Percentiles rank a stretch among this genome's conserved stretches.
Conservation (phyloP, 2,888 invertebrate species). For the Balanococcus diminutus region DNA sequence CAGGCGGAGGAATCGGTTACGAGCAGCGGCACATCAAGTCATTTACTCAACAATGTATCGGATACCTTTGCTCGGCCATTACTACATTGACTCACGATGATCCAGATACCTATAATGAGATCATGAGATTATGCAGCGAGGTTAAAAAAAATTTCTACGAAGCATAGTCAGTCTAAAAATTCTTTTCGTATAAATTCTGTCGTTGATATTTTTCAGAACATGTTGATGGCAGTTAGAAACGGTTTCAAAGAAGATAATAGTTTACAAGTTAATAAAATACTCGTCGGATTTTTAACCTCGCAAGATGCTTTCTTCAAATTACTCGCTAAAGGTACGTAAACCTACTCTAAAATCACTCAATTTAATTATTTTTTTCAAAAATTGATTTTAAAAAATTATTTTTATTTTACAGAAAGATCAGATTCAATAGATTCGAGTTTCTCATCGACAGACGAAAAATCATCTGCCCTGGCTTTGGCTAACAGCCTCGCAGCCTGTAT, state of each 20-base stretch:
- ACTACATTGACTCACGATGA: slow-evolving; percentile 67
- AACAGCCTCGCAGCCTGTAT: slow-evolving; percentile 69
- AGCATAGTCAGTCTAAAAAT: too few relatives aligned
- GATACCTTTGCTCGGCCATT: slow-evolving; percentile 62
- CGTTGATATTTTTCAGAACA: neutral
- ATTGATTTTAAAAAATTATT: neutral
- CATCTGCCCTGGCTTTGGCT: slow-evolving; percentile 64
- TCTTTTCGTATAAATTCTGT: too few relatives aligned
- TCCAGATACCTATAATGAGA: slow-evolving; percentile 61
- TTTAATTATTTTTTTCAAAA: neutral
- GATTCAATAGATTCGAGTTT: neutral
- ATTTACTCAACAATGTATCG: slow-evolving; percentile 58
- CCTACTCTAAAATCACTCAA: neutral
- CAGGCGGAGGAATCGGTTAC: neutral
- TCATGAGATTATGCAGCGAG: slow-evolving; percentile 48
- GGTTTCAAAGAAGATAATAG: slow-evolving; percentile 50
- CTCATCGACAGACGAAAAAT: slow-evolving; percentile 31
- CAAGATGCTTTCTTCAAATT: slow-evolving; percentile 47
- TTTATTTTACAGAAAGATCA: neutral
- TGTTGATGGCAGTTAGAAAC: slow-evolving; percentile 25
- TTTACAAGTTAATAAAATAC: slow-evolving; percentile 47
- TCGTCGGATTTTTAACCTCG: slow-evolving; percentile 47
- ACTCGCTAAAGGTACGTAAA: slow-evolving; percentile 14
- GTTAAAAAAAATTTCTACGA: neutral
- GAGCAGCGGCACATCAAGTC: slow-evolving; percentile 17